A percentile compares a stretch with the other conserved stretches of the same genome.
Evolutionary conservation across 2,888 invertebrate species (phyloP).

Genomic region (Caenorhabditis virilis): DNA sequence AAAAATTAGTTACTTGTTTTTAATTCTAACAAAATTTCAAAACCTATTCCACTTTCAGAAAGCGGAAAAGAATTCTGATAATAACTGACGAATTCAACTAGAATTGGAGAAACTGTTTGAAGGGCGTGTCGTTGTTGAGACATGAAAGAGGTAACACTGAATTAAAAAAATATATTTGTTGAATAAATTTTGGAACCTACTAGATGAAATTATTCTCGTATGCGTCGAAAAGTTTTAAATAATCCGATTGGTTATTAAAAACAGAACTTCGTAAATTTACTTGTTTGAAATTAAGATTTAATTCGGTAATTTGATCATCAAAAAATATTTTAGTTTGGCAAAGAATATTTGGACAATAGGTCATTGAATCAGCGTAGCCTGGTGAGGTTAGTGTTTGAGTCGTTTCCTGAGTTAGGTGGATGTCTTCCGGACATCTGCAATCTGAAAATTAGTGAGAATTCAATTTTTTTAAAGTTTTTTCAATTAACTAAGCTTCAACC

Average conservation of each 20-base stretch:
- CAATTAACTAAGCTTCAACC: too few relatives aligned
- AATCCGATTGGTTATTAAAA: constrained; percentile 11
- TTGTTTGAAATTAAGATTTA: constrained; percentile 12
- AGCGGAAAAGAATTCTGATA: constrained; percentile 2
- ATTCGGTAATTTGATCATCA: constrained; percentile 11
- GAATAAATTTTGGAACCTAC: constrained; percentile 4
- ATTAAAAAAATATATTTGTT: not conserved
- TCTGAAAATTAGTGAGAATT: constrained; percentile 7
- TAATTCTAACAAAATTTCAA: not conserved
- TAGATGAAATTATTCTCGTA: constrained; percentile 8
- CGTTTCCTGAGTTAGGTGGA: constrained; percentile 3
- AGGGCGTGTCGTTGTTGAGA: not conserved
- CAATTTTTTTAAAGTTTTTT: not conserved
- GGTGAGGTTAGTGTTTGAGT: constrained; percentile 17
- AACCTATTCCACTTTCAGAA: not conserved
- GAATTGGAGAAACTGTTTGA: constrained; percentile 20
- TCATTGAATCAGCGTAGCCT: constrained; percentile 14
- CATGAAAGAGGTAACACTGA: not conserved
- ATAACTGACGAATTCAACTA: constrained; percentile 5
- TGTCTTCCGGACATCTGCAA: constrained; percentile 8
- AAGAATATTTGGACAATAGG: constrained; percentile 17
- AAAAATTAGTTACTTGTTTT: not conserved
- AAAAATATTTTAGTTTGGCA: constrained; percentile 12
- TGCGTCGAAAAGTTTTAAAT: constrained; percentile 5
- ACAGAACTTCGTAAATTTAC: constrained; percentile 11